phyloP scores from a whole-genome alignment of 1,140 invertebrate genomes.

The Hormaphis cornu region DNA sequence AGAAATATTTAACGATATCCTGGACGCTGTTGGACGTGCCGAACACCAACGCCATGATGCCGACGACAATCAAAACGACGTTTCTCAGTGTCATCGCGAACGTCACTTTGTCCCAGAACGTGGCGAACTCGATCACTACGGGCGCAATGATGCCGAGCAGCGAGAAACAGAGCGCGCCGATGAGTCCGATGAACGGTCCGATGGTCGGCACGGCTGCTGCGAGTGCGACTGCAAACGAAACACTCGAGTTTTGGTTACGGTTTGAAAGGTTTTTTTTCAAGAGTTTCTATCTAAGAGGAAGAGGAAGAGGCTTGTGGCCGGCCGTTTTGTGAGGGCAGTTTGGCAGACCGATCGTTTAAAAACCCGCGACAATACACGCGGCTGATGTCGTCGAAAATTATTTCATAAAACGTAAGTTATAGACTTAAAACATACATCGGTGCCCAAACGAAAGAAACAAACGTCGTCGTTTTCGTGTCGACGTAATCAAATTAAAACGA shows the following conservation, averaged over 20 bases:
- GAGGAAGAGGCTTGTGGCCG: no score
- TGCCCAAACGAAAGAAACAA: no score
- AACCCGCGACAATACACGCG: no score
- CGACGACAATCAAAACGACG: conserved; percentile 59
- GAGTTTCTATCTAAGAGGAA: background rate
- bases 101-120: conserved; percentile 56
- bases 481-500: no score
- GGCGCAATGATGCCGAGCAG: conserved; percentile 86
- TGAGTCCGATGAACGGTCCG: conserved; percentile 80
- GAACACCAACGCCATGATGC: conserved; percentile 64
- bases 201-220: conserved; percentile 81
- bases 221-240: conserved; percentile 43
- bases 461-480: no score
- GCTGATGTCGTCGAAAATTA: no score
- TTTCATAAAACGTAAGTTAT: no score
- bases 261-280: background rate
- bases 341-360: no score
- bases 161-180: conserved; percentile 90
- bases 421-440: no score
- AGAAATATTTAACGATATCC: conserved; percentile 47
- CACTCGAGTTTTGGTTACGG: background rate
- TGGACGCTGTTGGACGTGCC: conserved; percentile 65
- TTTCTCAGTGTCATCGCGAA: conserved; percentile 70
- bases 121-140: conserved; percentile 74
- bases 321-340: no score